Percentiles rank a stretch among this genome's conserved stretches.
These are phyloP conservation scores for Panthera tigris DNA, from an alignment of 2,113 vertebrate species.

Conservation along the genomic window DNA sequence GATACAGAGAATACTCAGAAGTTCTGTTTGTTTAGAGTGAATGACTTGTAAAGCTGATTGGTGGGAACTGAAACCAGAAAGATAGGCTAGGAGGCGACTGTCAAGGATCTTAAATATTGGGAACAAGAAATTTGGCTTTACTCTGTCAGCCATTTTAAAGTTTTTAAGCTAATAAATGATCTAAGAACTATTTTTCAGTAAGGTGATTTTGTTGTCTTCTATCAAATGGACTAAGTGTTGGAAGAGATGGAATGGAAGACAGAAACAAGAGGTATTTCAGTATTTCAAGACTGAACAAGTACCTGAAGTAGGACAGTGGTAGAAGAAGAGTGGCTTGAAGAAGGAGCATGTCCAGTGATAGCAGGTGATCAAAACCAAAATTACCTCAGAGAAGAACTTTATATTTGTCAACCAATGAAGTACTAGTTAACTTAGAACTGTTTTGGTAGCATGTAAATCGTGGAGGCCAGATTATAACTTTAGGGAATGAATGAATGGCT, in stretches of 20 bases:
- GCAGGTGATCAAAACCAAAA: not conserved
- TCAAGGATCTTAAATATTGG: not conserved
- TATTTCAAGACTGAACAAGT: not conserved
- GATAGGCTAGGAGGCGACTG: not conserved
- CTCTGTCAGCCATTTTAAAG: not conserved
- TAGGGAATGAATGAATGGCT: not conserved
- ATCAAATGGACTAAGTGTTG: not conserved
- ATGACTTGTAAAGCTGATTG: not conserved
- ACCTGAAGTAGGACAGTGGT: not conserved
- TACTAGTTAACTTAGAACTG: not conserved
- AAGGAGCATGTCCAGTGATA: not conserved
- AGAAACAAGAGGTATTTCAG: not conserved
- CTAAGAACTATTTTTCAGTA: not conserved
- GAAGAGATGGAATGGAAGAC: not conserved
- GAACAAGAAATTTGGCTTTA: not conserved
- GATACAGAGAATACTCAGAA: not conserved
- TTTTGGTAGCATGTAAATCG: not conserved
- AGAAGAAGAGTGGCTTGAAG: not conserved
- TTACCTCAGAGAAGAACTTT: not conserved
- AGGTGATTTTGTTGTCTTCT: not conserved
- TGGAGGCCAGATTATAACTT: not conserved
- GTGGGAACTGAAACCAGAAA: not conserved
- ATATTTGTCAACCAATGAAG: not conserved
- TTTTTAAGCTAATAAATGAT: not conserved
- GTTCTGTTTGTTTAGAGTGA: not conserved